These are phyloP conservation scores for Muschampia plurimacula DNA, from an alignment of 2,888 invertebrate genomes.

Conservation along the genomic window DNA sequence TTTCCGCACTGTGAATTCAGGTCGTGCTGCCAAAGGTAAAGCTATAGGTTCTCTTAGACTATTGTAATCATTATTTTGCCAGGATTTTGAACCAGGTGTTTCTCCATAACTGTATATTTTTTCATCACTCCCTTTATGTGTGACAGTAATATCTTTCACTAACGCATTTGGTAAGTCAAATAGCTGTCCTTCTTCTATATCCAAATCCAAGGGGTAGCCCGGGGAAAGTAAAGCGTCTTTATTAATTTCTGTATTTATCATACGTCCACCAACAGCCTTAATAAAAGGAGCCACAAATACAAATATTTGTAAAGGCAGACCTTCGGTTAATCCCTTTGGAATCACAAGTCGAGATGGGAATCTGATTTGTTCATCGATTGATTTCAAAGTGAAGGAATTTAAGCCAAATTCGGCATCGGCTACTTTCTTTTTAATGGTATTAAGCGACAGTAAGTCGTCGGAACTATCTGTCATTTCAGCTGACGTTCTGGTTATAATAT, in stretches of 20 bases:
- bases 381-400: constrained; percentile 78
- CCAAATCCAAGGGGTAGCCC: constrained; percentile 91
- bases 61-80: constrained; percentile 44
- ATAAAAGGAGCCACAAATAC: constrained; percentile 86
- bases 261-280: constrained; percentile 57
- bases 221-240: constrained; percentile 69
- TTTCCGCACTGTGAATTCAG: constrained; percentile 49
- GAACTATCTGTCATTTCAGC: constrained; percentile 86
- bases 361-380: constrained; percentile 82
- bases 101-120: constrained; percentile 42
- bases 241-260: constrained; percentile 76
- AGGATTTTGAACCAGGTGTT: constrained; percentile 25
- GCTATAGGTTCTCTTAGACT: constrained; percentile 35
- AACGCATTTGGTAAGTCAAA: constrained; percentile 71
- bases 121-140: constrained; percentile 59
- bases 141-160: constrained; percentile 65
- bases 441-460: constrained; percentile 87
- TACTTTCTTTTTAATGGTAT: constrained; percentile 86
- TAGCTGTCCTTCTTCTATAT: constrained; percentile 77
- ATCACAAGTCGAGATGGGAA: constrained; percentile 85
- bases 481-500: constrained; percentile 87
- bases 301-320: constrained; percentile 88
- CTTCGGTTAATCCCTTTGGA: constrained; percentile 89
- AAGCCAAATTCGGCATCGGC: constrained; percentile 84
- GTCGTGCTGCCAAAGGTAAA: constrained; percentile 43